phyloP scores from a whole-genome alignment of 2,888 invertebrate genomes.

The Sepioteuthis lessoniana region DNA sequence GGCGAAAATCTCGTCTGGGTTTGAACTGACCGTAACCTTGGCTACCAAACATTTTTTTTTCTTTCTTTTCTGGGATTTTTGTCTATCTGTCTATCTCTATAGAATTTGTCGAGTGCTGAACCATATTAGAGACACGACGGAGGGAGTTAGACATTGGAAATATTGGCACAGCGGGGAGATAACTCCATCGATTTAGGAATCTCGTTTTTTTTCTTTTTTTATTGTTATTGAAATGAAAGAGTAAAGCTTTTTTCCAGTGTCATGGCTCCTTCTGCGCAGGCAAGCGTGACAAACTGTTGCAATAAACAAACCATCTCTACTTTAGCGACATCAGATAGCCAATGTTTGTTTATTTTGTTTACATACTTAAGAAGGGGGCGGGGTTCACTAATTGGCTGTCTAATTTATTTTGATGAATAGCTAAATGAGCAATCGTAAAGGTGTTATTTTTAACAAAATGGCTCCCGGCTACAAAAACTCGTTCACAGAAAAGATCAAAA shows the following conservation, averaged over 20 bases:
- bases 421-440: neutral
- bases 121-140: neutral
- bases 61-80: too few species aligned
- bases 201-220: neutral
- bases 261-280: neutral
- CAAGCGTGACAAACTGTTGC: slow-evolving; percentile 14
- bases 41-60: too few species aligned
- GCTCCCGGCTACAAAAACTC: neutral
- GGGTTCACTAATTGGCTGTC: neutral
- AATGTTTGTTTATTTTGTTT: slow-evolving; percentile 33
- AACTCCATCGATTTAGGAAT: neutral
- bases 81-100: too few species aligned
- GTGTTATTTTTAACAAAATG: neutral
- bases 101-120: neutral
- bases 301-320: neutral
- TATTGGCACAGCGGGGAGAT: neutral
- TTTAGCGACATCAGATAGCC: neutral
- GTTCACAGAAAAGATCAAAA: neutral
- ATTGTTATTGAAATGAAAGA: neutral
- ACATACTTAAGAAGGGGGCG: slow-evolving; percentile 33
- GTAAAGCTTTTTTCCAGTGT: neutral
- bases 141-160: neutral
- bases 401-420: neutral
- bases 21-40: too few species aligned
- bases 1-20: too few species aligned